Base-by-base conservation (phyloP, 2,888 invertebrate species). In the Oscheius myriophilus region DNA sequence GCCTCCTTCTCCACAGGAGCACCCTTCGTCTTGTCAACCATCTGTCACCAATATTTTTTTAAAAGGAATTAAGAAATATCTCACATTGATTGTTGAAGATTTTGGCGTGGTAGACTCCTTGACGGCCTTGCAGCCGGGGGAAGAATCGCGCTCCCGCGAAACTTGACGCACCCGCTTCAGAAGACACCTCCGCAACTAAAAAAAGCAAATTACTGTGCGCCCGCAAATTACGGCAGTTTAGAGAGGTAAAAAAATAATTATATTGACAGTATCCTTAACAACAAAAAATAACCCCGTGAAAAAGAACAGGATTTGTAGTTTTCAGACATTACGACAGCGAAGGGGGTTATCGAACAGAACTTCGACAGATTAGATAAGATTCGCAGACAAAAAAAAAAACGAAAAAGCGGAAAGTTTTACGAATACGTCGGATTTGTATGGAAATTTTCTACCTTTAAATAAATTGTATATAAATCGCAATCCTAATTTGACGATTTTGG, bases 1-100 rank as follows among this genome's bases (percentile, higher is more conserved):
- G 71, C 62, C 45, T 49, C 59, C 25, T 57, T 46, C 26, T 73
- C 70, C 18, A 73, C 39, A 0, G 66, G 61, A 21, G 65, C 58
- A 4, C 73, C 73, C 45, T 63, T 57, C 7, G 69, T 55, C 45
- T 55, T 39, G 21, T 54, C 55, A 11, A 26, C 39, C 53, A 61
- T 26, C 42, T 43, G 45, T 7, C 21, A 33, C 2, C n/a, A 51
- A 2, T 46, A 14, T 12, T 45, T 16, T 66, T 43, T 43, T 18
- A 52, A 39, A 65, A 39, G 11, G 42, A 45, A 26, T 7, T 23
- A 43, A 42, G 1, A 39, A 12, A 11, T 3, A 14, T 33, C 14
- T n/a, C 18, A 63, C 23, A 11, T 23, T 25, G 42, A 42, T 52
- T 41, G 9, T 18, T 12, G 53, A 16, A n/a, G n/a, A n/a, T n/a